Conservation (phyloP, 1,140 invertebrate genomes). For the Ladona fulva region DNA sequence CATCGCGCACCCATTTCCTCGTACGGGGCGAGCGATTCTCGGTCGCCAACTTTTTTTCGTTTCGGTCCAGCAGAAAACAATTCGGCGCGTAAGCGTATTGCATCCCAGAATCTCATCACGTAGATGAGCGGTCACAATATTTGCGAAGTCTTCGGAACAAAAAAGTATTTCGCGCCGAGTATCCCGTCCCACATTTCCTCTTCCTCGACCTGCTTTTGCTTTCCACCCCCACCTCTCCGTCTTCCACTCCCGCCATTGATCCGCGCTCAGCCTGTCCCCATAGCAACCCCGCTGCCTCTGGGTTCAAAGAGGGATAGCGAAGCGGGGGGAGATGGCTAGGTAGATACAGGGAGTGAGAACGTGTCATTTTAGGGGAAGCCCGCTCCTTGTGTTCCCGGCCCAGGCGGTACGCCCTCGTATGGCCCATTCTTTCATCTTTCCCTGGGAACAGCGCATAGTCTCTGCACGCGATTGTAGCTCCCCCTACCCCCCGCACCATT, state of each 20-base stretch:
- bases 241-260: background rate
- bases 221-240: background rate
- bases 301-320: background rate
- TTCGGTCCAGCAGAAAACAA: too few relatives aligned
- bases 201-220: background rate
- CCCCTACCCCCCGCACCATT: too few relatives aligned
- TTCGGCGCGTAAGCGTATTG: too few relatives aligned
- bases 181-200: background rate
- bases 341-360: background rate
- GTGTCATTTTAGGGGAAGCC: background rate
- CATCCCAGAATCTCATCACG: too few relatives aligned
- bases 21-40: too few relatives aligned
- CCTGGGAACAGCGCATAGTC: too few relatives aligned
- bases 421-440: too few relatives aligned
- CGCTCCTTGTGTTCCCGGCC: background rate
- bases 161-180: background rate
- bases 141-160: too few relatives aligned
- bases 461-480: too few relatives aligned
- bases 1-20: too few relatives aligned
- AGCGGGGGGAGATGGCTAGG: background rate
- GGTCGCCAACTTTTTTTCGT: too few relatives aligned
- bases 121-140: too few relatives aligned
- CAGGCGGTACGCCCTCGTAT: background rate
- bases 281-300: conserved; percentile 6
- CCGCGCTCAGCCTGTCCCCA: background rate